Base-by-base conservation (phyloP, 2,888 invertebrate genomes). In the Isotomurus palustris region DNA sequence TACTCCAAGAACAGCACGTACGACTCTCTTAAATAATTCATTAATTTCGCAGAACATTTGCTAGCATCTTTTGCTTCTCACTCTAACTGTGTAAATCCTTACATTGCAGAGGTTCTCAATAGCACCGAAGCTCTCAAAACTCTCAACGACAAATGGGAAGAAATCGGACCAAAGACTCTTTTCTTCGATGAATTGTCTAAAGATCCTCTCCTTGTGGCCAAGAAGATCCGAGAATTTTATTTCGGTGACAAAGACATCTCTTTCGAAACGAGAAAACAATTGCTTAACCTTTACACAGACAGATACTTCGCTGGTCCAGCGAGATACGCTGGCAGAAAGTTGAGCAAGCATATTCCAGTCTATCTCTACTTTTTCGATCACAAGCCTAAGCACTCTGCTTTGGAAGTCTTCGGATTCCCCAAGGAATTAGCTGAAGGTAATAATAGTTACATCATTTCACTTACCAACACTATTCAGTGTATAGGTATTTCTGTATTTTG, bases 161-260 rank as follows among this genome's bases (percentile, higher is more conserved):
- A 62, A 17, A 17, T 54, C 21, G 58, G 53, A 3, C 62, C 62
- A 10, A 24, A 22, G 1, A 10, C 56, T 0, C 43, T 67, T 28
- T 19, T 50, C n/a, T 66, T 60, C 56, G 44, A 56, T 1, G 49
- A 60, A 14, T 52, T 53, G 14, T 56, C 60, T 8, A 47, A 44
- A 2, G 62, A 62, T 41, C 44, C 44, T 25, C 57, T 58, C n/a
- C 54, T 25, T 1, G 36, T 53, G 1, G 47, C 65, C 14, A 21
- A 45, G 17, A 62, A 60, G 29, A 28, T 66, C 17, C 48, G 55
- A n/a, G 50, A 62, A 1, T 56, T 56, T 25, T 66, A 66, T 25
- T 56, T 62, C 19, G 56, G 49, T 1, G 64, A 58, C 38, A 56
- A 61, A 50, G 24, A 52, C n/a, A 51, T 58, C 24, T 52, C n/a